phyloP scores from a whole-genome alignment of 2,888 invertebrate genomes.

The Troglohyphantes excavatus region DNA sequence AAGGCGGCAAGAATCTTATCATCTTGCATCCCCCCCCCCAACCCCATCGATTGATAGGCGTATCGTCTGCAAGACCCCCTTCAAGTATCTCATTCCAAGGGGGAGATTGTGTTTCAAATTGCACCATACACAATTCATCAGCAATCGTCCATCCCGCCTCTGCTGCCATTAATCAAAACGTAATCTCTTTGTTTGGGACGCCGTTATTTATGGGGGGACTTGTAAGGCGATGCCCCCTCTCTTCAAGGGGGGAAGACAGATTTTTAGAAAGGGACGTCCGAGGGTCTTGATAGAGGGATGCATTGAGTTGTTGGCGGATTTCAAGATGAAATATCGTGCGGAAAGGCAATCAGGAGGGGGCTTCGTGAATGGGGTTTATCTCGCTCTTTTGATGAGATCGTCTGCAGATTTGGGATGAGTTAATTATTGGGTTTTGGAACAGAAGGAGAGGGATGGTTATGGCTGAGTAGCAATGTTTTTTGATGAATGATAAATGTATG shows the following conservation, averaged over 20 bases:
- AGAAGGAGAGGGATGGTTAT: no score
- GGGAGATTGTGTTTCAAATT: conserved; percentile 42
- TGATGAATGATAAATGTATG: no score
- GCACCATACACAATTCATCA: conserved; percentile 43
- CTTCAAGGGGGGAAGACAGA: neutral
- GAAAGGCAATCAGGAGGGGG: neutral
- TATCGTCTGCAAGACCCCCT: neutral
- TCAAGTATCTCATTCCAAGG: neutral
- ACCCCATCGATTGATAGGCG: conserved; percentile 13
- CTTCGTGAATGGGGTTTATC: neutral
- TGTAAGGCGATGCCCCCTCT: conserved; percentile 21
- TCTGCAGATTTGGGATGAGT: neutral
- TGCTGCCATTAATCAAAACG: conserved; percentile 41
- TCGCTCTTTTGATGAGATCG: neutral
- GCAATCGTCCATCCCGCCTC: conserved; percentile 1
- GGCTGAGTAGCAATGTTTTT: no score
- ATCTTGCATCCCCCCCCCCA: neutral
- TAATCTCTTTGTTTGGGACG: conserved; percentile 39
- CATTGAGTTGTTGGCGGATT: neutral
- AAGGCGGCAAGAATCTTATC: neutral
- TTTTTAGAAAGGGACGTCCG: neutral
- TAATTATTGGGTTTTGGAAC: neutral
- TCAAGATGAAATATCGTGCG: neutral
- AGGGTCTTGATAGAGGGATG: neutral
- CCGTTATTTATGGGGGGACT: neutral